phyloP scores from a whole-genome alignment of 2,797 vertebrate genomes.

The Megaceryle alcyon region DNA sequence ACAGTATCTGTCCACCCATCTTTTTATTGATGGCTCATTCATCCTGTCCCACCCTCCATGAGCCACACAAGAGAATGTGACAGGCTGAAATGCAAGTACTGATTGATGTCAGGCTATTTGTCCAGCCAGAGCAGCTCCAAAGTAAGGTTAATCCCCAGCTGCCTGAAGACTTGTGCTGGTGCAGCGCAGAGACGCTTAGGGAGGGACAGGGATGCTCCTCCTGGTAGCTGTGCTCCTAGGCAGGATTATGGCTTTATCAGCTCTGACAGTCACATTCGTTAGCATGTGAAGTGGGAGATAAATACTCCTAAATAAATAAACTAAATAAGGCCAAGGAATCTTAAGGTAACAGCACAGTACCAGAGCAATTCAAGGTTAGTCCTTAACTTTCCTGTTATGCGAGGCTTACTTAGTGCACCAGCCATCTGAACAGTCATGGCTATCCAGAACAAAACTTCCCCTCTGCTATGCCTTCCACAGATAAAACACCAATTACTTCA shows the following conservation, averaged over 20 bases:
- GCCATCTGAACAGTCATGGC: background rate
- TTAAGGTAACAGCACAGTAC: background rate
- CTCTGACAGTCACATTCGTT: background rate
- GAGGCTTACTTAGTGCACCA: background rate
- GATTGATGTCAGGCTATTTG: background rate
- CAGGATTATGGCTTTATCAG: background rate
- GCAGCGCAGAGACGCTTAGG: background rate
- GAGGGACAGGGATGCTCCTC: background rate
- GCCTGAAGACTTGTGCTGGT: accelerated
- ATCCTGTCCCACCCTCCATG: background rate
- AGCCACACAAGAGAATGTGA: background rate
- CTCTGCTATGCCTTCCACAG: background rate
- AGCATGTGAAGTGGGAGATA: background rate
- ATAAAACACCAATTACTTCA: background rate
- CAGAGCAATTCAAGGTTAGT: background rate
- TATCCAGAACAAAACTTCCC: background rate
- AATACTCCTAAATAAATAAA: background rate
- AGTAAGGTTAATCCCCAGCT: background rate
- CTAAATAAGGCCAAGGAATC: background rate
- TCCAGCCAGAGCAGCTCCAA: background rate
- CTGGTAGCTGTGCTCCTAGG: background rate
- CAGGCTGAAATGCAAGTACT: background rate
- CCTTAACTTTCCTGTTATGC: background rate
- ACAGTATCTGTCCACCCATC: background rate
- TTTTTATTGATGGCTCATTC: background rate